Percentiles rank a stretch among this genome's conserved stretches.
Conservation (phyloP, 2,113 vertebrate species). For the Ameiurus melas region DNA sequence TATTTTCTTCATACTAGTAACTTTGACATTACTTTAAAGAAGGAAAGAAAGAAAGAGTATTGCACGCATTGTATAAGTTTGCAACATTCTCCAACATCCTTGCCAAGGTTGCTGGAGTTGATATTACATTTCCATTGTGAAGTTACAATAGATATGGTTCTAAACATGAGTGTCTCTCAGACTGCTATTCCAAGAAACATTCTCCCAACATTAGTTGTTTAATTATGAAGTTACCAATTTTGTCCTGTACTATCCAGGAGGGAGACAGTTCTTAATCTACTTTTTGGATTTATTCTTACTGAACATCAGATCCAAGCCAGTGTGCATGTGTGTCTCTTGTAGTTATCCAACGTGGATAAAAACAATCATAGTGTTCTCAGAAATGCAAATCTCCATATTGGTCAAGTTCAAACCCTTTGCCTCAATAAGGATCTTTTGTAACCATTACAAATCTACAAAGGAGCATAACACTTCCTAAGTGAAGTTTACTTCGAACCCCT, state of each 20-base stretch:
- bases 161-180: slow-evolving; percentile 5
- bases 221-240: slow-evolving; percentile 62
- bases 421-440: slow-evolving; percentile 37
- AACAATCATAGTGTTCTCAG: slow-evolving; percentile 37
- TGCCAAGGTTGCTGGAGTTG: not conserved
- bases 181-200: slow-evolving; percentile 40
- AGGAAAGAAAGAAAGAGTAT: not conserved
- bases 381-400: slow-evolving; percentile 46
- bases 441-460: slow-evolving; percentile 9
- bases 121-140: not conserved
- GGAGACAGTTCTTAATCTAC: slow-evolving; percentile 46
- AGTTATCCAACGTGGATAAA: slow-evolving; percentile 44
- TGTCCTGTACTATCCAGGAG: slow-evolving; percentile 42
- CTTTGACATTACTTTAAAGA: too few species aligned
- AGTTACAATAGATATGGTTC: slow-evolving; percentile 14
- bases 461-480: not conserved
- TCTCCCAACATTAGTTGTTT: slow-evolving; percentile 62
- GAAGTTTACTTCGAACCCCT: not conserved
- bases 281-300: slow-evolving; percentile 39
- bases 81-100: not conserved
- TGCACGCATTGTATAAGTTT: not conserved
- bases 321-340: slow-evolving; percentile 4
- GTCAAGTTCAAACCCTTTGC: slow-evolving; percentile 26
- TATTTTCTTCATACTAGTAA: not conserved
- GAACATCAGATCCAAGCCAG: slow-evolving; percentile 46